phyloP scores from a whole-genome alignment of 2,888 invertebrate species.

The Monoplex corrugatus region DNA sequence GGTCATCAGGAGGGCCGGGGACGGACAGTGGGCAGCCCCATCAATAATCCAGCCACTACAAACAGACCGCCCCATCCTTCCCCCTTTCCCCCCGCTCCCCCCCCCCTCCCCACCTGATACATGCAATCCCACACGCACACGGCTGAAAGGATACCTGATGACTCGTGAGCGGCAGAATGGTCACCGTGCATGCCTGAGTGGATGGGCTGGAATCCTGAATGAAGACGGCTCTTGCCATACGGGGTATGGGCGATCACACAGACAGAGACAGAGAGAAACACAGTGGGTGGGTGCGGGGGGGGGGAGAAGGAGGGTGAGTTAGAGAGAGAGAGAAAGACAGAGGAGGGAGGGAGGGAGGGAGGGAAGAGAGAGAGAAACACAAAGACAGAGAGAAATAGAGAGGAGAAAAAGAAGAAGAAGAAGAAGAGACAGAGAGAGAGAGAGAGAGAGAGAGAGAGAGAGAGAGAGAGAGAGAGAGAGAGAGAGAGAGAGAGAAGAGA shows the following conservation, averaged over 20 bases:
- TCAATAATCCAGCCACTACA: slow-evolving; percentile 4
- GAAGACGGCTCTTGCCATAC: neutral
- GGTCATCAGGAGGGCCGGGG: neutral
- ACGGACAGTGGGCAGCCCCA: neutral
- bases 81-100: no score
- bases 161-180: neutral
- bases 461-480: no score
- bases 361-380: neutral
- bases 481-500: no score
- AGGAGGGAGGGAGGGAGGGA: neutral
- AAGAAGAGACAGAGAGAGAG: no score
- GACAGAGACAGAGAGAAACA: neutral
- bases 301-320: neutral
- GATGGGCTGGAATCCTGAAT: no score
- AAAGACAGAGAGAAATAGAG: neutral
- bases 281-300: neutral
- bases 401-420: no score
- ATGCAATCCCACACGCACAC: neutral
- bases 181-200: neutral
- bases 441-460: no score
- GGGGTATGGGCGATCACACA: neutral
- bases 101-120: no score
- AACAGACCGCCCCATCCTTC: neutral
- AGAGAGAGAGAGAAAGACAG: neutral
- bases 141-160: neutral